Conservation (phyloP, 2,797 vertebrate genomes). For the Pantherophis alleghaniensis region DNA sequence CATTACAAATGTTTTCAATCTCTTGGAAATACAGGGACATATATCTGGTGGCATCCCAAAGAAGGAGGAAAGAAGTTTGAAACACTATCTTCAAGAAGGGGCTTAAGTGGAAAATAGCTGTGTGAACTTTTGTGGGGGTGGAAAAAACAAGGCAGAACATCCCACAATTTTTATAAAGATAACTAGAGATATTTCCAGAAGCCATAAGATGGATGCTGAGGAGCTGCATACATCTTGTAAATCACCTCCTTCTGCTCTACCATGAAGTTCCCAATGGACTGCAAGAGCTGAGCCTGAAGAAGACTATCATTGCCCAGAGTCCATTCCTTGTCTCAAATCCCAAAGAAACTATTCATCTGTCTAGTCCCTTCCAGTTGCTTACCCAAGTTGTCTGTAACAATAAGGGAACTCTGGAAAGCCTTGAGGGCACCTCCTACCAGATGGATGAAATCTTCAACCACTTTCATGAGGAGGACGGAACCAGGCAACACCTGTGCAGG, state of each 20-base stretch:
- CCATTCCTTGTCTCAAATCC: not conserved
- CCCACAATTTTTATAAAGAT: not conserved
- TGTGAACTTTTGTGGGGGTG: not conserved
- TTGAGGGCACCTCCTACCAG: conserved; percentile 93
- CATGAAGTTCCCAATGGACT: not conserved
- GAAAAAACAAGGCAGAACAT: not conserved
- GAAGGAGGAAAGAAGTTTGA: not conserved
- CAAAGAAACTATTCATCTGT: not conserved
- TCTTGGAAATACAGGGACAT: not conserved
- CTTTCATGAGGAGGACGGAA: conserved; percentile 90
- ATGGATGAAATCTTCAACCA: conserved; percentile 97
- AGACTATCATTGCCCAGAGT: not conserved
- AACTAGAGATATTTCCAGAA: not conserved
- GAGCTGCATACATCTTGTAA: not conserved
- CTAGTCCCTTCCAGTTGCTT: conserved; percentile 42
- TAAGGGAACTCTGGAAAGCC: conserved; percentile 95
- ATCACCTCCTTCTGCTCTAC: not conserved
- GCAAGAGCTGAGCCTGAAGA: not conserved
- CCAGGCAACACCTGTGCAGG: conserved; percentile 86
- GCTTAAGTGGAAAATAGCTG: not conserved
- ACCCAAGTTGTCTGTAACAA: conserved; percentile 97
- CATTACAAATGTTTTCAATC: not conserved
- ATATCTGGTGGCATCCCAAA: not conserved
- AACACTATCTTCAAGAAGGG: not conserved
- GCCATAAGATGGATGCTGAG: not conserved